phyloP scores from a whole-genome alignment of 2,888 invertebrate genomes.

The Drosophila putrida region DNA sequence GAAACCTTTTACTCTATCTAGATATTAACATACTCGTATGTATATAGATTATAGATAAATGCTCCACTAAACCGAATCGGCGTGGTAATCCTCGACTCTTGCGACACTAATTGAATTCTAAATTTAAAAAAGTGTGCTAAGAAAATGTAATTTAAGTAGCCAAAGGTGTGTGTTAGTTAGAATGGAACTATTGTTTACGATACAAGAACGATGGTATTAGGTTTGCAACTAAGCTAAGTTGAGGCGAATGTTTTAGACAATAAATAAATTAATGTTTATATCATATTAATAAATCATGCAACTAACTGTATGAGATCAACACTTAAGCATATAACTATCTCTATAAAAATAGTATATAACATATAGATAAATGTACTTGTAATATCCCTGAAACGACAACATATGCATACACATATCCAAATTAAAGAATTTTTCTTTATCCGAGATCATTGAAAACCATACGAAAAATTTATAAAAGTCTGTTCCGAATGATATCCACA shows the following conservation, averaged over 20 bases:
- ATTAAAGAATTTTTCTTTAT: constrained; percentile 13
- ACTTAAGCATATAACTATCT: constrained; percentile 12
- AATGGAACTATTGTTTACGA: constrained; percentile 43
- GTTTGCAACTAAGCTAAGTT: constrained; percentile 29
- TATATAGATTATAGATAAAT: constrained; percentile 42
- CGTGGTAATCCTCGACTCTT: not conserved
- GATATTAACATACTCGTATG: not conserved
- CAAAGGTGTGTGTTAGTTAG: constrained; percentile 79
- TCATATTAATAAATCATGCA: constrained; percentile 22
- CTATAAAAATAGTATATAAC: constrained; percentile 14
- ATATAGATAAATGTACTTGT: constrained; percentile 12
- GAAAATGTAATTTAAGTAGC: constrained; percentile 66
- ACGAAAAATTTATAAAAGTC: not conserved
- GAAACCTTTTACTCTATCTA: constrained; percentile 12
- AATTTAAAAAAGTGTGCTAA: constrained; percentile 53
- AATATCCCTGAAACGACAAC: constrained; percentile 12
- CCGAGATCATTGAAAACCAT: not conserved
- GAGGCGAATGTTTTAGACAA: constrained; percentile 79
- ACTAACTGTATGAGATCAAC: constrained; percentile 7
- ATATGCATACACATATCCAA: constrained; percentile 37
- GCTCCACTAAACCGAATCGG: constrained; percentile 61
- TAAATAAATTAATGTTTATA: constrained; percentile 73
- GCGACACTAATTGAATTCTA: constrained; percentile 61
- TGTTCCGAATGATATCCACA: not conserved
- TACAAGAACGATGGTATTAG: constrained; percentile 24